Percentiles rank a stretch among this genome's conserved stretches.
Evolutionary conservation across 2,888 invertebrate genomes (phyloP).

Genomic region (Leptopilina myrica): DNA sequence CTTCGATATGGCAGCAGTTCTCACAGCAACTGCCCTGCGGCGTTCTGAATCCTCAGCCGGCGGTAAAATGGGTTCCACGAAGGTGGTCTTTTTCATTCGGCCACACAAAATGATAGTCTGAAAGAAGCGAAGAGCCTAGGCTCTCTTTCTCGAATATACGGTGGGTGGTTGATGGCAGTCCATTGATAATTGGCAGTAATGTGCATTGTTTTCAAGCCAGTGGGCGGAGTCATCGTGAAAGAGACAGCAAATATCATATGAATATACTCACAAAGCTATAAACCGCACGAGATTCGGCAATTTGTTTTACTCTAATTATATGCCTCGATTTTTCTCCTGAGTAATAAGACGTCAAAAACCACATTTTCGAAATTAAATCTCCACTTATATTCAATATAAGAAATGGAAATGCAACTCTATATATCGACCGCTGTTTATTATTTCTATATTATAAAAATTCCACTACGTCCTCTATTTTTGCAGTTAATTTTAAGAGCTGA

Average conservation of each 20-base stretch:
- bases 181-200: conserved; percentile 68
- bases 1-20: conserved; percentile 59
- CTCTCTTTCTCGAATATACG: conserved; percentile 58
- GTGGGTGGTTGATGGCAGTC: conserved; percentile 68
- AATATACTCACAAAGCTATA: conserved; percentile 51
- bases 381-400: neutral
- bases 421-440: too few relatives aligned
- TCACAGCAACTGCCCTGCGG: conserved; percentile 61
- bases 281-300: conserved; percentile 52
- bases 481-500: too few relatives aligned
- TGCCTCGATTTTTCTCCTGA: conserved; percentile 34
- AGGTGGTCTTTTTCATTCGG: conserved; percentile 70
- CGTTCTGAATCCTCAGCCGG: conserved; percentile 63
- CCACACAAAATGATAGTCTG: conserved; percentile 71
- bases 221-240: conserved; percentile 61
- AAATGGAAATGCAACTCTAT: conserved; percentile 12
- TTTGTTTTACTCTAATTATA: conserved; percentile 54
- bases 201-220: conserved; percentile 65
- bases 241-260: conserved; percentile 56
- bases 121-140: conserved; percentile 52
- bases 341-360: conserved; percentile 38
- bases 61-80: conserved; percentile 70
- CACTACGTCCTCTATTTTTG: too few relatives aligned
- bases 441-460: too few relatives aligned
- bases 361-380: conserved; percentile 28